Conservation (phyloP, 2,113 vertebrate species). For the Gorsachius goisagi region DNA sequence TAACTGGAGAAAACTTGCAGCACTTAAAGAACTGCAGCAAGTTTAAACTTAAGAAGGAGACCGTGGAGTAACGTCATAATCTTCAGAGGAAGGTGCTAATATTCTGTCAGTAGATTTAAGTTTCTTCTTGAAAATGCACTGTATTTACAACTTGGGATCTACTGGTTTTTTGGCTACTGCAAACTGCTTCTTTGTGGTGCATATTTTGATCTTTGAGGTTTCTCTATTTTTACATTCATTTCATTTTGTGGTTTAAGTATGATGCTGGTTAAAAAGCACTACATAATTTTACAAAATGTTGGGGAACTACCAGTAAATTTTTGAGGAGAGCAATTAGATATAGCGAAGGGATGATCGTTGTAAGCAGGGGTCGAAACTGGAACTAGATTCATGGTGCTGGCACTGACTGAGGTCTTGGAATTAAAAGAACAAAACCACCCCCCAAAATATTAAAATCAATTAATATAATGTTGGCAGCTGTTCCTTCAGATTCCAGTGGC, state of each 20-base stretch:
- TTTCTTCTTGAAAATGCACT: not conserved
- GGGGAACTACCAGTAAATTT: not conserved
- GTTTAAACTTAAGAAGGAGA: not conserved
- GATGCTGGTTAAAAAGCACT: not conserved
- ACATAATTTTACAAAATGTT: not conserved
- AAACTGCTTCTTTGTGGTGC: not conserved
- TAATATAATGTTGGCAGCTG: not conserved
- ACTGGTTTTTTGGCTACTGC: not conserved
- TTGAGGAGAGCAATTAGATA: not conserved
- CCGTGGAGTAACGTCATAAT: not conserved
- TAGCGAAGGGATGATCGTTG: not conserved
- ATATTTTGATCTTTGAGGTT: not conserved
- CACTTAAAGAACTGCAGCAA: not conserved
- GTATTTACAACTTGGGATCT: not conserved
- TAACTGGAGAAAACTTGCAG: not conserved
- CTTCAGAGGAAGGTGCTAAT: not conserved
- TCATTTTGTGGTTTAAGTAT: not conserved
- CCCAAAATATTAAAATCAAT: not conserved
- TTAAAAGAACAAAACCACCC: not conserved
- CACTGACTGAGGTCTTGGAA: not conserved
- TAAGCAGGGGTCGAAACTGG: not conserved
- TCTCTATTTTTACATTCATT: not conserved
- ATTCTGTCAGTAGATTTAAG: not conserved
- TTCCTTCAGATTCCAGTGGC: not conserved
- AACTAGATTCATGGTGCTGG: not conserved